Evolutionary conservation across 2,888 invertebrate genomes (phyloP).

Genomic region (Bellardia pandia): DNA sequence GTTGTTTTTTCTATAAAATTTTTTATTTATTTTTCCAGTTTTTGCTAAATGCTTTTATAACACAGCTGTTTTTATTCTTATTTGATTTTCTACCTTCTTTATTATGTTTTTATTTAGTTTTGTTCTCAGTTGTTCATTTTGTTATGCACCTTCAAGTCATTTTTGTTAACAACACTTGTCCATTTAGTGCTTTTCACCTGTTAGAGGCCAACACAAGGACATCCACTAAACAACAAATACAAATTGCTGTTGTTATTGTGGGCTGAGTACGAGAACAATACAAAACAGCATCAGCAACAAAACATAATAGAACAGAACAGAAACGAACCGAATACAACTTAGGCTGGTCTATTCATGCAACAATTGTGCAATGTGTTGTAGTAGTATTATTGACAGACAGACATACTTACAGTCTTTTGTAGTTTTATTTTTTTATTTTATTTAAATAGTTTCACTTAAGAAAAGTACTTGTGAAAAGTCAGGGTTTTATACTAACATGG

Average conservation of each 20-base stretch:
- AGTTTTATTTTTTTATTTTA: conserved; percentile 9
- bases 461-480: conserved; percentile 34
- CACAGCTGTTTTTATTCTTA: conserved; percentile 13
- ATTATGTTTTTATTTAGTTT: conserved; percentile 1
- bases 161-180: conserved; percentile 71
- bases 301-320: not conserved
- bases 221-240: conserved; percentile 19
- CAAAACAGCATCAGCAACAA: conserved; percentile 27
- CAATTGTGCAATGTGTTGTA: conserved; percentile 60
- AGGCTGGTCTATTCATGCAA: conserved; percentile 60
- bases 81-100: conserved; percentile 5
- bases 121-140: conserved; percentile 62
- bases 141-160: conserved; percentile 62
- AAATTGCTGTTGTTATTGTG: conserved; percentile 1
- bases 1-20: not conserved
- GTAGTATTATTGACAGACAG: conserved; percentile 28
- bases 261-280: conserved; percentile 39
- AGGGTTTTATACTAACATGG: no score
- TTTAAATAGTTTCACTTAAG: conserved; percentile 24
- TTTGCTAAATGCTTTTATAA: not conserved
- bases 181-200: conserved; percentile 69
- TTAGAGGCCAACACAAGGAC: conserved; percentile 47
- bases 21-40: not conserved
- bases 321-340: conserved; percentile 52
- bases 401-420: conserved; percentile 37